Evolutionary conservation across 2,797 vertebrate species (phyloP), one percentile per base, ranked within the genome.

Genomic region (Siniperca undulata): DNA sequence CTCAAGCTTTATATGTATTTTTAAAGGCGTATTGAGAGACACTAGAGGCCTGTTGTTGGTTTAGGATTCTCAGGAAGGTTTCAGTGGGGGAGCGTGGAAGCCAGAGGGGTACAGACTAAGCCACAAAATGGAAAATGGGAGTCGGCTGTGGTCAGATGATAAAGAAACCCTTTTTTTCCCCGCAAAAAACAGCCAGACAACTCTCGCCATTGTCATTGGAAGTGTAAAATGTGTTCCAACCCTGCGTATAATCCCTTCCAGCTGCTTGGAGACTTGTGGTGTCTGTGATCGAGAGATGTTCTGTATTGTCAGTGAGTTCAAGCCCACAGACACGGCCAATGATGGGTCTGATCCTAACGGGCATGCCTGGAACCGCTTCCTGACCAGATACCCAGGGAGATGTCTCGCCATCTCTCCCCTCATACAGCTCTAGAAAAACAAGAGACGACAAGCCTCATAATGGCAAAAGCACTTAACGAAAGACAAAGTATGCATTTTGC

Each of bases 201-300:
- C 69, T 86, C 83, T 74, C 19, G 9, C 90, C 81, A 91, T 90
- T 91, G 89, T 92, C 86, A 85, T 11, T 84, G 74, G 72, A 87
- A 85, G 83, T 80, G 86, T 86, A 85, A 90, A 93, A 88, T 79
- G 59, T 70, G 46, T 81, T 89, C 81, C 90, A 89, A 77, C 78
- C 67, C 77, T 56, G 55, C 2, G 1, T 62, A 53, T 91, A 91
- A 95, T 92, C 77, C 62, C 72, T 88, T 86, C 88, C 94, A 95
- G 92, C 87, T 94, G 95, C 81, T 70, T 60, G 76, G 70, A 81
- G 78, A 81, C 67, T 65, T 89, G 86, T 66, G 79, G 78, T 30
- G 68, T 85, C 86, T 85, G 78, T 77, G 89, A 92, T 84, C 4
- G 34, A 59, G 81, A 69, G 71, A 85, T 59, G 61, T 55, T 72